A percentile compares a stretch with the other conserved stretches of the same genome.
These are phyloP conservation scores for Melangyna quadrimaculata DNA, from an alignment of 2,888 invertebrate genomes.

Conservation along the genomic window DNA sequence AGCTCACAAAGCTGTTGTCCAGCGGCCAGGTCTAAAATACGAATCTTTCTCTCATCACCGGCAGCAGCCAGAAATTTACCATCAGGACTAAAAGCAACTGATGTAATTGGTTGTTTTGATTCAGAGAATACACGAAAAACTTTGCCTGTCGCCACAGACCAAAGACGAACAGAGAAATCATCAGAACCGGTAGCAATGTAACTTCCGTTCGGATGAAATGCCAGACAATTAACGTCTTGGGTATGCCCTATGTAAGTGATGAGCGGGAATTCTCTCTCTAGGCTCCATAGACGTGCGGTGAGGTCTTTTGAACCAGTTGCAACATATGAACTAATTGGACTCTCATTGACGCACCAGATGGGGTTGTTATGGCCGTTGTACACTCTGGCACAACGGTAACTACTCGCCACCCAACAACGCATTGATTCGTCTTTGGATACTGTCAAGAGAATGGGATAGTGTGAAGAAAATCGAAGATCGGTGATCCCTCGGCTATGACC, in stretches of 20 bases:
- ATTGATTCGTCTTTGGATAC: constrained; percentile 89
- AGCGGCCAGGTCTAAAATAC: constrained; percentile 86
- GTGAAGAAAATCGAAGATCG: constrained; percentile 83
- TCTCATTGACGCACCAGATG: constrained; percentile 92
- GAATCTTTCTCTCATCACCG: constrained; percentile 85
- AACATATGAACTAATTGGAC: constrained; percentile 88
- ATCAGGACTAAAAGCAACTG: constrained; percentile 91
- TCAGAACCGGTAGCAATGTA: constrained; percentile 95
- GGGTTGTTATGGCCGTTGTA: constrained; percentile 92
- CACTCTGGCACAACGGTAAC: constrained; percentile 85
- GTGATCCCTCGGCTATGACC: constrained; percentile 89
- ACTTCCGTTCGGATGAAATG: constrained; percentile 95
- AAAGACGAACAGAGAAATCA: constrained; percentile 93
- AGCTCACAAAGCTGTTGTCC: constrained; percentile 84
- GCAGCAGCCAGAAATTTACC: constrained; percentile 93
- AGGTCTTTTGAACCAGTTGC: constrained; percentile 95
- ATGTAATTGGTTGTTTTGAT: constrained; percentile 88
- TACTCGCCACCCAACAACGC: constrained; percentile 88
- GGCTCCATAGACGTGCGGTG: constrained; percentile 91
- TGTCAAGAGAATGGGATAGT: constrained; percentile 85
- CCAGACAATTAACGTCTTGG: constrained; percentile 86
- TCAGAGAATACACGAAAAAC: constrained; percentile 90
- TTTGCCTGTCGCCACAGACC: constrained; percentile 92
- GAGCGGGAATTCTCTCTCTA: constrained; percentile 90
- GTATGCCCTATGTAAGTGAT: constrained; percentile 94